These are phyloP conservation scores for Pangasius sanitwongsei DNA, from an alignment of 2,797 vertebrate species.

Conservation along the genomic window DNA sequence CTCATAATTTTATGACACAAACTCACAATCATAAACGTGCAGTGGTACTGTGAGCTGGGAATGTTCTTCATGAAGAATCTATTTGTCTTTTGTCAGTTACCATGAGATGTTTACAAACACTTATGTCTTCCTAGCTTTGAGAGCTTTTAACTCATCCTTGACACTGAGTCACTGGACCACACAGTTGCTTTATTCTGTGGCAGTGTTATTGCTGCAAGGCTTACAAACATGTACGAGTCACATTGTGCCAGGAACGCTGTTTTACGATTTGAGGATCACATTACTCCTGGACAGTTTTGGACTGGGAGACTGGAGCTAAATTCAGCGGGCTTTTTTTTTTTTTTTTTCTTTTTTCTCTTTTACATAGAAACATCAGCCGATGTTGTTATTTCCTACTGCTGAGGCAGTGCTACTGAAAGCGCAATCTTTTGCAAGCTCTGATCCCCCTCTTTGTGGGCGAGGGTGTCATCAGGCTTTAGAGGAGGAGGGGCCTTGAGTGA, in stretches of 20 bases:
- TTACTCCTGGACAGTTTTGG: neutral
- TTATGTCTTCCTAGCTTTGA: neutral
- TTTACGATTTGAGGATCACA: neutral
- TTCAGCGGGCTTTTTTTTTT: neutral
- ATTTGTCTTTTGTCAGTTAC: slow-evolving; percentile 20
- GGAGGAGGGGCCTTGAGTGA: slow-evolving; percentile 68
- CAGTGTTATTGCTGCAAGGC: neutral
- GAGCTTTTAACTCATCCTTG: slow-evolving; percentile 17
- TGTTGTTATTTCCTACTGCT: neutral
- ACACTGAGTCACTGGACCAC: slow-evolving; percentile 16
- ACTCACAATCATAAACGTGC: neutral
- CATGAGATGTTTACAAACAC: slow-evolving; percentile 9
- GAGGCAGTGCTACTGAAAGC: slow-evolving; percentile 1
- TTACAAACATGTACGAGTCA: neutral
- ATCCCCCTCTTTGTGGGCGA: slow-evolving; percentile 25
- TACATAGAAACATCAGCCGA: neutral
- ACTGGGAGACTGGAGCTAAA: neutral
- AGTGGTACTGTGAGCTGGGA: neutral
- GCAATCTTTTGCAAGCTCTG: neutral
- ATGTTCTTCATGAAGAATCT: neutral
- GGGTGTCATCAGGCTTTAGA: slow-evolving; percentile 48
- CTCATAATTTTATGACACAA: neutral
- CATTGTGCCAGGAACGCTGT: neutral
- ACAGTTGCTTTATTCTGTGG: slow-evolving; percentile 2
- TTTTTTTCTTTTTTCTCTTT: neutral